A percentile compares a stretch with the other conserved stretches of the same genome.
phyloP scores from a whole-genome alignment of 2,113 vertebrate genomes.

The Chaetodon trifascialis region DNA sequence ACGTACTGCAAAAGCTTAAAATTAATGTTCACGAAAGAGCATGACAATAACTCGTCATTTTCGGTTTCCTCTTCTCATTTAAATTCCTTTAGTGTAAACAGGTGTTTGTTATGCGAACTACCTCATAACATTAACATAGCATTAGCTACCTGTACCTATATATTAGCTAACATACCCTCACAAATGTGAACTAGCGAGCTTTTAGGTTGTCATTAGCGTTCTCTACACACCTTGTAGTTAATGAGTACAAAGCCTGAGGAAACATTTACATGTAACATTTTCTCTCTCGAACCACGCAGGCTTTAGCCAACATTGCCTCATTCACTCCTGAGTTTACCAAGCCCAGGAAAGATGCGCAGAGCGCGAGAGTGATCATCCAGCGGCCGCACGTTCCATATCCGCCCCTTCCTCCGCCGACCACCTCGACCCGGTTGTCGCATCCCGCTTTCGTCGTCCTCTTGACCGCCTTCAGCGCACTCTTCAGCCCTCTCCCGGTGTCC shows the following conservation, averaged over 20 bases:
- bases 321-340: conserved; percentile 82
- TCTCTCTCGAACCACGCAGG: fast-evolving
- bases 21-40: not conserved
- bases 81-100: not conserved
- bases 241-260: not conserved
- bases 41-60: too few relatives aligned
- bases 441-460: conserved; percentile 40
- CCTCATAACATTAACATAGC: not conserved
- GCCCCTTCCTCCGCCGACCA: conserved; percentile 43
- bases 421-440: conserved; percentile 56
- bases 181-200: not conserved
- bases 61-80: too few relatives aligned
- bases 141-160: not conserved
- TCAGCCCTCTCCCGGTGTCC: conserved; percentile 47
- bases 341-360: conserved; percentile 91
- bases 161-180: too few relatives aligned
- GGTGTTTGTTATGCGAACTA: not conserved
- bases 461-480: conserved; percentile 71
- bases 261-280: not conserved
- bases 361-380: conserved; percentile 81
- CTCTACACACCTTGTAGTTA: too few relatives aligned
- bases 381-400: conserved; percentile 53
- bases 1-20: too few relatives aligned
- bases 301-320: too few relatives aligned
- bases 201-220: too few relatives aligned